Conservation (phyloP, 2,113 vertebrate species). For the Sinosuthora webbiana region DNA sequence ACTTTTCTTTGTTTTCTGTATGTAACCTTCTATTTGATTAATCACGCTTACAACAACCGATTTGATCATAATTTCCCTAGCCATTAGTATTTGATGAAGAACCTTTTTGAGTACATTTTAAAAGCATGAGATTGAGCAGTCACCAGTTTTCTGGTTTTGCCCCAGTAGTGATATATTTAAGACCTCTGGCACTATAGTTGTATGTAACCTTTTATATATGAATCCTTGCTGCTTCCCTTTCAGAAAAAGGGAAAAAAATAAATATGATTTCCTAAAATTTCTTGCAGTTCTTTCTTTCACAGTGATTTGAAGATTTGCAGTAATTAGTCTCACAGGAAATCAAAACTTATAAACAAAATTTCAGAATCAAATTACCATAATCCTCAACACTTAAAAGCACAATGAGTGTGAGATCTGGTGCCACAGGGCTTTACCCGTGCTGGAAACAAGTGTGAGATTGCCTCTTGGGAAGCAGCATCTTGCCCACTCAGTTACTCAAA, state of each 20-base stretch:
- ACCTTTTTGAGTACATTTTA: not conserved
- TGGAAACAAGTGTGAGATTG: not conserved
- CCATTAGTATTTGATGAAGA: not conserved
- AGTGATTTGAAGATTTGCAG: not conserved
- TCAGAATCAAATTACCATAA: not conserved
- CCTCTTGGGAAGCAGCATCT: not conserved
- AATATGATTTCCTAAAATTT: not conserved
- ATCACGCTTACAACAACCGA: not conserved
- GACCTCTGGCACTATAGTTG: not conserved
- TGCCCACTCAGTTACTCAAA: not conserved
- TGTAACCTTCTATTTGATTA: not conserved
- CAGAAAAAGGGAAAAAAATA: not conserved
- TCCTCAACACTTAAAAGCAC: not conserved
- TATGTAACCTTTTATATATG: not conserved
- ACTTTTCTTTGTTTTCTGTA: not conserved
- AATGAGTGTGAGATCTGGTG: rapidly evolving
- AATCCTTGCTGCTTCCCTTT: not conserved
- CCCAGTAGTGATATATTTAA: not conserved
- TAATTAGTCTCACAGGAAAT: not conserved
- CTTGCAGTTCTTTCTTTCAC: not conserved
- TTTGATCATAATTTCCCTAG: not conserved
- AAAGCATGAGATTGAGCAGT: not conserved
- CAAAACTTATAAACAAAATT: not conserved
- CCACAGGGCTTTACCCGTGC: not conserved
- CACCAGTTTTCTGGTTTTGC: not conserved